Evolutionary conservation across 2,797 vertebrate species (phyloP).

Genomic region (Forpus xanthops): DNA sequence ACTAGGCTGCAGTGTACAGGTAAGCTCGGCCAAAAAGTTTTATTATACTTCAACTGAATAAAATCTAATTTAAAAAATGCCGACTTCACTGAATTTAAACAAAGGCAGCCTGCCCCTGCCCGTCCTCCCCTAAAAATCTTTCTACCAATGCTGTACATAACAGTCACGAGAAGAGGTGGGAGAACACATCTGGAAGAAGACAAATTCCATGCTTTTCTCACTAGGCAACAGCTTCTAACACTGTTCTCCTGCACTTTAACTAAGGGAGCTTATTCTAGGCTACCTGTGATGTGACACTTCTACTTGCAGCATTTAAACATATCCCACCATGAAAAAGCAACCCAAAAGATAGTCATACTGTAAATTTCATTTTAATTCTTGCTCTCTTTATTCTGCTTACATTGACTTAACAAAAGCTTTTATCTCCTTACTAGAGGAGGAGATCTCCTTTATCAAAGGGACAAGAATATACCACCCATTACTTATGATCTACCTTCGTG

Average conservation of each 20-base stretch:
- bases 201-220: not conserved
- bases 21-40: not conserved
- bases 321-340: not conserved
- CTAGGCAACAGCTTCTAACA: not conserved
- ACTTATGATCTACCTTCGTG: not conserved
- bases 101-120: not conserved
- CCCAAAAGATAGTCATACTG: not conserved
- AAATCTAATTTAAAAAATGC: not conserved
- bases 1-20: not conserved
- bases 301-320: not conserved
- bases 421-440: not conserved
- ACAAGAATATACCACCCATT: fast-evolving
- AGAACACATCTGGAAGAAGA: not conserved
- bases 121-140: not conserved
- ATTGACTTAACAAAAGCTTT: not conserved
- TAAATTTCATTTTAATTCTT: not conserved
- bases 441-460: not conserved
- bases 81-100: not conserved
- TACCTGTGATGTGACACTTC: not conserved
- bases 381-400: not conserved
- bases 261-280: not conserved
- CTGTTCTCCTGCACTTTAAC: not conserved
- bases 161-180: not conserved
- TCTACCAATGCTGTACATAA: fast-evolving
- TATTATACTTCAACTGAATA: not conserved